phyloP scores from a whole-genome alignment of 92 coral and sea anemone species.

The Zoanthus sociatus region DNA sequence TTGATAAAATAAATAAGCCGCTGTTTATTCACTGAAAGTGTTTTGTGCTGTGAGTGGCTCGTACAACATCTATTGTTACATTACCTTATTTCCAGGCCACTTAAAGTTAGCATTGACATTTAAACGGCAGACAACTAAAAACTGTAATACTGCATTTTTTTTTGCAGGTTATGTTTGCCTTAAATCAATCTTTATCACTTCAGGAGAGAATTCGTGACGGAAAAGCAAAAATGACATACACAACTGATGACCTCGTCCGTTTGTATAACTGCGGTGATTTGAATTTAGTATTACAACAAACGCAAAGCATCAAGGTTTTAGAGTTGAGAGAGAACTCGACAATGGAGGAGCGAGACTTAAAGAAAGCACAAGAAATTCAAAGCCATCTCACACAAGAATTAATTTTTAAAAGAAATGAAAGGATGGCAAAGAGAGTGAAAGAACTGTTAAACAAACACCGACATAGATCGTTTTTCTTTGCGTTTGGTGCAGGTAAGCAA shows the following conservation, averaged over 20 bases:
- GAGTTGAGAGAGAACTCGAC: conserved; percentile 75
- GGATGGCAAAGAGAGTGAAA: conserved; percentile 90
- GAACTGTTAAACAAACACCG: conserved; percentile 76
- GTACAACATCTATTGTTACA: too few species aligned
- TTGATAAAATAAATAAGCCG: too few species aligned
- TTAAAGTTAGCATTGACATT: too few species aligned
- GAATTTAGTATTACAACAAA: conserved; percentile 81
- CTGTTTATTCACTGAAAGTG: too few species aligned
- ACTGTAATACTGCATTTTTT: not conserved
- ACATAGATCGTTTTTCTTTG: conserved; percentile 90
- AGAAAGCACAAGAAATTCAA: conserved; percentile 79
- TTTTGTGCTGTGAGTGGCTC: too few species aligned
- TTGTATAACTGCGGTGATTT: conserved; percentile 98
- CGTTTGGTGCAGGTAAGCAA: conserved; percentile 95
- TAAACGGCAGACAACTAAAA: too few species aligned
- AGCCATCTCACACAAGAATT: conserved; percentile 79
- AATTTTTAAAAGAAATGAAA: conserved; percentile 83
- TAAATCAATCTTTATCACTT: conserved; percentile 87
- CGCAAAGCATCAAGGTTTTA: conserved; percentile 74
- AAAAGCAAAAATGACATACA: conserved; percentile 78
- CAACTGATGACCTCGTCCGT: conserved; percentile 91
- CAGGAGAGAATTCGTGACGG: conserved; percentile 92
- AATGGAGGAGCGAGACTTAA: conserved; percentile 53
- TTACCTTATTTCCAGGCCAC: too few species aligned
- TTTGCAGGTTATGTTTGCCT: conserved; percentile 84